Base-by-base conservation (phyloP, 2,888 invertebrate genomes). In the Horisme vitalbata region DNA sequence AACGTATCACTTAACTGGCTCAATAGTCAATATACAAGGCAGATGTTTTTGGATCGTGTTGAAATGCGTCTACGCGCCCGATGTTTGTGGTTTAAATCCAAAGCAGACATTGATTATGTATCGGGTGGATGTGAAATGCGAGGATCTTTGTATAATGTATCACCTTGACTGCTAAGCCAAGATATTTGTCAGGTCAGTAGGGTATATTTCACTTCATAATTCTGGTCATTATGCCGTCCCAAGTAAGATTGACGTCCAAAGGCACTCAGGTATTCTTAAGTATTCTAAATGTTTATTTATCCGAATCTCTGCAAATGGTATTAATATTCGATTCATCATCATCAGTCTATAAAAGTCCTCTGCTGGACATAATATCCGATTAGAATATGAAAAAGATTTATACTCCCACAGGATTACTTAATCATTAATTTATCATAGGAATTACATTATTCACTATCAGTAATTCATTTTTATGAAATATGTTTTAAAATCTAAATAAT, bases 1-100 rank as follows among this genome's bases (percentile, higher is more conserved):
- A 54, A 49, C 44, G 52, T 44, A 45, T 59, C 50, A 50, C 45
- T 51, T 46, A 39, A 50, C 39, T 41, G 38, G 27, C 36, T 55
- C 45, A 34, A 47, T 52, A 50, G 21, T 8, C 2, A 3, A 10
- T 24, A 8, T 46, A 45, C 44, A 43, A 31, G 44, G 45, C 47
- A 43, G 41, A 55, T 55, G 41, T 48, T 46, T 41, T 21, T 24
- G 34, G 21, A 28, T 36, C 34, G 24, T 10, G 26, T 23, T 28
- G 38, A 15, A 33, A 41, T 48, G 38, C 45, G 43, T 51, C 52
- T 38, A 18, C 41, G 47, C 23, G 28, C 37, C 37, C 12, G 24
- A 48, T 53, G 38, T 41, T 27, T 27, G 9, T 11, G 9, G 12
- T 38, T 44, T 50, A 35, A 34, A 20, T 37, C 27, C 28, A 15